Percentiles rank a stretch among this genome's conserved stretches.
These are phyloP conservation scores for Henricia sp. DNA, from an alignment of 53 echinoderm and acorn worm genomes.

Conservation along the genomic window DNA sequence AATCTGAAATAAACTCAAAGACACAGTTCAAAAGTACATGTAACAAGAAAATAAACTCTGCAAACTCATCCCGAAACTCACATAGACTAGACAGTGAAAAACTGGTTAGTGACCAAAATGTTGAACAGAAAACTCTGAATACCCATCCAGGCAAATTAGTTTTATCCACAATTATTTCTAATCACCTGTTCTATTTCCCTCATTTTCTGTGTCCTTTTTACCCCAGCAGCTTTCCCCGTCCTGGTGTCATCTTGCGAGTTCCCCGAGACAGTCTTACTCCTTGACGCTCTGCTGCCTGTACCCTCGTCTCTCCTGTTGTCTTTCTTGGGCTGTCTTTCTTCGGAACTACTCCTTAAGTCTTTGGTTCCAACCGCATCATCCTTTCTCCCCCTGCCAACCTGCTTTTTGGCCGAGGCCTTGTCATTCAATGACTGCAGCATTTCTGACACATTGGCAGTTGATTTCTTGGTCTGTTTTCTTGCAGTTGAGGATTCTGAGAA, in stretches of 20 bases:
- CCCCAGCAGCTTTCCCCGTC: not conserved
- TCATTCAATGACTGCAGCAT: conserved; percentile 13
- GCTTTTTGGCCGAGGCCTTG: not conserved
- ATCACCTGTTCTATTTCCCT: not conserved
- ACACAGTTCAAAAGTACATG: too few species aligned
- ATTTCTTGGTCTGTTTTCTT: conserved; percentile 6
- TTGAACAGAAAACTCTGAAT: too few species aligned
- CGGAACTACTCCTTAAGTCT: not conserved
- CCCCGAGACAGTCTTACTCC: not conserved
- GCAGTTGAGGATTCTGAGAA: not conserved
- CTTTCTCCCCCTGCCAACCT: not conserved
- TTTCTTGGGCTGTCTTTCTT: not conserved
- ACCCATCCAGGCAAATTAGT: too few species aligned
- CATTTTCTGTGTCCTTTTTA: conserved; percentile 23
- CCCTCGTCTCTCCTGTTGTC: not conserved
- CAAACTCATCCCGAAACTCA: too few species aligned
- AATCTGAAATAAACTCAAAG: too few species aligned
- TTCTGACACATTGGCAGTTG: conserved; percentile 9
- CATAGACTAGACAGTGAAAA: too few species aligned
- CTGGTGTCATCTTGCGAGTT: not conserved
- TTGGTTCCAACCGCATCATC: too few species aligned
- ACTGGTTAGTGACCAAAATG: too few species aligned
- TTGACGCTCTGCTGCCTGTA: not conserved
- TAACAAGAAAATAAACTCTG: too few species aligned
- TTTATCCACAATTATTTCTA: too few species aligned